phyloP scores from a whole-genome alignment of 2,888 invertebrate species.

The Pterostichus niger region DNA sequence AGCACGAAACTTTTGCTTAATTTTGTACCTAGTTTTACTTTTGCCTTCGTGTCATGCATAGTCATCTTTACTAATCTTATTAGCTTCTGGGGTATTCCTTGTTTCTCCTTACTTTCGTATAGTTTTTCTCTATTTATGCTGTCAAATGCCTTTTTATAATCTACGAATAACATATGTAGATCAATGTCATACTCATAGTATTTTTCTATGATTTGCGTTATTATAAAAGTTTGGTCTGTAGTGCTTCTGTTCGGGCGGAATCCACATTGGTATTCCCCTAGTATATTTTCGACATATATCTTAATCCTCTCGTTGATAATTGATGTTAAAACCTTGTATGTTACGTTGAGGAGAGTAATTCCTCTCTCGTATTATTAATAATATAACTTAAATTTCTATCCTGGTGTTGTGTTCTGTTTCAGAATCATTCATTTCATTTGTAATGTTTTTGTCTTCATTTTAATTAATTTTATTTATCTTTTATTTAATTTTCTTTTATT shows the following conservation, averaged over 20 bases:
- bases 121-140: not conserved
- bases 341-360: slow-evolving; percentile 1
- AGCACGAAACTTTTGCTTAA: no score
- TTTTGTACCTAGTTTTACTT: not conserved
- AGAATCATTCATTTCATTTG: no score
- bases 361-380: no score
- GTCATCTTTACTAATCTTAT: not conserved
- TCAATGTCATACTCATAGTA: not conserved
- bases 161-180: not conserved
- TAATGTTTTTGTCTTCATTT: no score
- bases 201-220: not conserved
- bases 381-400: no score
- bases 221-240: not conserved
- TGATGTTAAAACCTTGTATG: not conserved
- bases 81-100: not conserved
- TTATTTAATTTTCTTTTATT: no score
- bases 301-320: not conserved
- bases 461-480: no score
- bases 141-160: not conserved
- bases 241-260: not conserved
- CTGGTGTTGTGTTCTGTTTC: no score
- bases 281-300: not conserved
- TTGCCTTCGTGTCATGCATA: not conserved
- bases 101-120: not conserved
- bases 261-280: not conserved